Conservation (phyloP, 2,888 invertebrate species). For the Apamea crenata region DNA sequence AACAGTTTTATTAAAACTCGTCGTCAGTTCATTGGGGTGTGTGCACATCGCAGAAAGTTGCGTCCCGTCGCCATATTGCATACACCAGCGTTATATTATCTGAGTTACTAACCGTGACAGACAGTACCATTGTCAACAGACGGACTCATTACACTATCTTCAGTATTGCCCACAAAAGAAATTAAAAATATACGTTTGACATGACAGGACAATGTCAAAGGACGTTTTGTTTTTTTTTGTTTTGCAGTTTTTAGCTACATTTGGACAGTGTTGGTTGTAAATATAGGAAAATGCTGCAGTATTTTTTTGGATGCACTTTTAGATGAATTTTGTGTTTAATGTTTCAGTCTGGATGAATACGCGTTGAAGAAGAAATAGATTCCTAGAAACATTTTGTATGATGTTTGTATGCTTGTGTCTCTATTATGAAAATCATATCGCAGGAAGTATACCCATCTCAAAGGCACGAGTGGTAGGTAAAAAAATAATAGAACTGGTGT, state of each 20-base stretch:
- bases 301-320: neutral
- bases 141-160: conserved; percentile 65
- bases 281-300: neutral
- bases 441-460: neutral
- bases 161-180: conserved; percentile 57
- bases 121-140: conserved; percentile 57
- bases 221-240: conserved; percentile 21
- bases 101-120: conserved; percentile 63
- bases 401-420: neutral
- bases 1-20: conserved; percentile 64
- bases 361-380: neutral
- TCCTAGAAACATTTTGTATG: neutral
- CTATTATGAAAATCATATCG: neutral
- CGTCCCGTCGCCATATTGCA: conserved; percentile 62
- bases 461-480: neutral
- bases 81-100: conserved; percentile 62
- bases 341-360: neutral
- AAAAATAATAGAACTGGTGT: conserved; percentile 11
- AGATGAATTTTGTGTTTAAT: neutral
- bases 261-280: conserved; percentile 24
- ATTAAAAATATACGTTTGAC: conserved; percentile 59
- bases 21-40: conserved; percentile 52
- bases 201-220: conserved; percentile 47
- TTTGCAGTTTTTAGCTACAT: conserved; percentile 13
- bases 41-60: conserved; percentile 65